Conservation (phyloP, 2,888 invertebrate species). For the Idaea aversata region DNA sequence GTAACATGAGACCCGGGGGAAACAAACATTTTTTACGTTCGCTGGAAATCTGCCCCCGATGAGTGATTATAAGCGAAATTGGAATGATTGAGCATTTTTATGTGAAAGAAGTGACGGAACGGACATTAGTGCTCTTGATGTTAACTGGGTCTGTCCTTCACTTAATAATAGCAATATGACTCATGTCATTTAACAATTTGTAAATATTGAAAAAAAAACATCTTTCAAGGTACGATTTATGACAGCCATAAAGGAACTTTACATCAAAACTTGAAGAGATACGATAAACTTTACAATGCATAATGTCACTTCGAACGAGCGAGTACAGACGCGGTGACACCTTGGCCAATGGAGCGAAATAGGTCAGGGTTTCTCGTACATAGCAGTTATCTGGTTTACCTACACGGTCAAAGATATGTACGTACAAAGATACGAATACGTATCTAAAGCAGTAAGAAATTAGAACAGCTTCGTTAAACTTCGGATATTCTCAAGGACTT, state of each 20-base stretch:
- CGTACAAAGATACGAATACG: neutral
- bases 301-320: conserved; percentile 13
- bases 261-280: conserved; percentile 13
- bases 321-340: conserved; percentile 53
- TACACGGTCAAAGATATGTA: neutral
- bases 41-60: neutral
- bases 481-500: neutral
- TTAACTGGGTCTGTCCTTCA: neutral
- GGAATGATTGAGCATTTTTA: conserved; percentile 1
- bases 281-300: conserved; percentile 14
- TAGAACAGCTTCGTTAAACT: neutral
- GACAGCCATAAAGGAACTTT: conserved; percentile 17
- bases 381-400: conserved; percentile 27
- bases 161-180: neutral
- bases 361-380: conserved; percentile 64
- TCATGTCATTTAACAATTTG: neutral
- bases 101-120: neutral
- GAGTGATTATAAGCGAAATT: conserved; percentile 1
- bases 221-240: conserved; percentile 12
- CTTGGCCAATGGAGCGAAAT: conserved; percentile 46
- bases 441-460: neutral
- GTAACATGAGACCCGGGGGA: neutral
- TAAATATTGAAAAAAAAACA: conserved; percentile 9
- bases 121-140: neutral
- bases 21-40: conserved; percentile 1